A percentile compares a stretch with the other conserved stretches of the same genome.
These are phyloP conservation scores for Pseudopleuronectes americanus DNA, from an alignment of 2,797 vertebrate species.

Conservation along the genomic window DNA sequence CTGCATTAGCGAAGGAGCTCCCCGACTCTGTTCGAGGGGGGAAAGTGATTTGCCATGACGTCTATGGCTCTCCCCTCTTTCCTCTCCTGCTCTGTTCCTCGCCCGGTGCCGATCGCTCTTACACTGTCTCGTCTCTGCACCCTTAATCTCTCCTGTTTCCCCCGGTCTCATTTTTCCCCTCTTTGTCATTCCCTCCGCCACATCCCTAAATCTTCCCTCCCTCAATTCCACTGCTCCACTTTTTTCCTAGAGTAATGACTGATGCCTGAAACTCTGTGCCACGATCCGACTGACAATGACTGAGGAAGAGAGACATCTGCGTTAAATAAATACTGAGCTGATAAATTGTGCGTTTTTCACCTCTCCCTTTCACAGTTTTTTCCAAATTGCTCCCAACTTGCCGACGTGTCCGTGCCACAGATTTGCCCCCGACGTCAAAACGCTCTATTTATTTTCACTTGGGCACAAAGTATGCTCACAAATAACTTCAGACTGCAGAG, in stretches of 20 bases:
- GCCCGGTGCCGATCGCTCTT: constrained; percentile 47
- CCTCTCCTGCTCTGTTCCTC: constrained; percentile 31
- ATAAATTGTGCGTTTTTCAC: constrained; percentile 63
- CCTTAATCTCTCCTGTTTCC: constrained; percentile 67
- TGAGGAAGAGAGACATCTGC: constrained; percentile 71
- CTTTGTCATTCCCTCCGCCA: constrained; percentile 75
- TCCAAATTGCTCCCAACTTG: constrained; percentile 41
- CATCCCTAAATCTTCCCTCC: constrained; percentile 65
- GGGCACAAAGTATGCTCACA: constrained; percentile 45
- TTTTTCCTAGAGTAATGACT: constrained; percentile 54
- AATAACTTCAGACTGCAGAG: constrained; percentile 34
- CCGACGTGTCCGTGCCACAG: constrained; percentile 32
- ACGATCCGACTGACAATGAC: constrained; percentile 72
- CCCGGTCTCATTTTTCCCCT: constrained; percentile 64
- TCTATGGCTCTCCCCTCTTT: constrained; percentile 58
- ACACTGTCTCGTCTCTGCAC: constrained; percentile 41
- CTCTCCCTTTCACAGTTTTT: constrained; percentile 30
- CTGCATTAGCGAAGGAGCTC: constrained; percentile 68
- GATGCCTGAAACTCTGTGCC: constrained; percentile 67
- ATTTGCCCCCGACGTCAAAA: constrained; percentile 54
- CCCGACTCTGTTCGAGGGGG: constrained; percentile 63
- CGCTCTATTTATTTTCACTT: constrained; percentile 52
- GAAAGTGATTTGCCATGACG: constrained; percentile 80
- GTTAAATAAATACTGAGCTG: constrained; percentile 75
- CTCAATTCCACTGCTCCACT: constrained; percentile 56